Evolutionary conservation across 2,113 vertebrate genomes (phyloP), one percentile per base, ranked within the genome.

Genomic region (Myiopsitta monachus): DNA sequence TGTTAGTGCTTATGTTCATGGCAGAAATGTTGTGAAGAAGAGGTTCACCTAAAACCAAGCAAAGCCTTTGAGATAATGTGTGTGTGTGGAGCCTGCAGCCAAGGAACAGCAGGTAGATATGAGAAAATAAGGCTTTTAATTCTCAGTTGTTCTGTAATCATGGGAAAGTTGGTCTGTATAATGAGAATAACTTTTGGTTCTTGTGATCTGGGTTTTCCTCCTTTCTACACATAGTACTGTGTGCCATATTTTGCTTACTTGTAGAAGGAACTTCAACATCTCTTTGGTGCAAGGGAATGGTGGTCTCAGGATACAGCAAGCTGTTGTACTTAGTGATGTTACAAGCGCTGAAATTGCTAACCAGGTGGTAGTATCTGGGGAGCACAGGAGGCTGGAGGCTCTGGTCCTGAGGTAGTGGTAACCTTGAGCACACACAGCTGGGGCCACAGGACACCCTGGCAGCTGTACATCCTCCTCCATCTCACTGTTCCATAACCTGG

Each of bases 401-500:
- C 49, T 69, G 39, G 12, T 73, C 6, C 54, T 70, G 13, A 57
- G 55, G 31, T 21, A 33, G 14, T 8, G 33, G 7, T 39, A 39
- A 55, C 33, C 6, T 46, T 26, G 19, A 31, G 10, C 13, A 23
- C 9, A 9, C 11, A 46, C 9, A 61, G 10, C 63, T 68, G 39
- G 47, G 67, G 19, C 30, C 13, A 19, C 33, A 61, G 28, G 26
- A 59, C 31, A 18, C 13, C 24, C 39, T 38, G 26, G 57, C 2
- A 44, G 7, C 36, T 77, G 55, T 38, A 28, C 30, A 54, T 23
- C 47, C 24, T 83, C 4, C 1, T 73, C 26, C 13, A 7, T 46
- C 46, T 12, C 0, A 0, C 49, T 81, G 18, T 77, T 41, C 21
- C 44, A 38, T 31, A 54, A 6, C 17, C 51, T 14, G 27, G 13